A percentile compares a stretch with the other conserved stretches of the same genome.
Evolutionary conservation across 1,140 invertebrate species (phyloP).

Genomic region (Pararge aegeria): DNA sequence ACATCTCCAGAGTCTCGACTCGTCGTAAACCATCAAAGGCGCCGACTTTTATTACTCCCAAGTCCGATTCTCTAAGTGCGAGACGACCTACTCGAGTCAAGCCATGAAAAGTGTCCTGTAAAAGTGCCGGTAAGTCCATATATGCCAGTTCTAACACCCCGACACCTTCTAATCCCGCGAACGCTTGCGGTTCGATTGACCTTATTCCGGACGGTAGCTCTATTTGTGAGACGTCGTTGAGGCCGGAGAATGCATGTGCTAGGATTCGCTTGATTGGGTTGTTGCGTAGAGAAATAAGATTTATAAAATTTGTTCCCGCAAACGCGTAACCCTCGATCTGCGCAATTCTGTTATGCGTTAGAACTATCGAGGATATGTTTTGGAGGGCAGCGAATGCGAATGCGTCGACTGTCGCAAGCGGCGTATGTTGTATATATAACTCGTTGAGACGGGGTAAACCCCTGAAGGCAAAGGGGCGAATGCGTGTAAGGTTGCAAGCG

Average conservation of each 20-base stretch:
- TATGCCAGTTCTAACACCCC: conserved; percentile 88
- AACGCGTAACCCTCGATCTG: conserved; percentile 90
- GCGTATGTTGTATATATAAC: conserved; percentile 90
- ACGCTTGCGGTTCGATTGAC: conserved; percentile 87
- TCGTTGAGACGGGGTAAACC: conserved; percentile 87
- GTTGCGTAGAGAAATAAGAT: conserved; percentile 86
- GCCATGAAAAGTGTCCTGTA: conserved; percentile 87
- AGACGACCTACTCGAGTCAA: conserved; percentile 86
- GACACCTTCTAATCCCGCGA: conserved; percentile 89
- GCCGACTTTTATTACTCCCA: conserved; percentile 85
- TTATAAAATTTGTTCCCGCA: conserved; percentile 90
- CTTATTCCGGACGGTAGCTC: conserved; percentile 88
- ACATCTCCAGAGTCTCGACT: conserved; percentile 85
- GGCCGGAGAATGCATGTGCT: conserved; percentile 88
- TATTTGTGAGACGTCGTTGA: conserved; percentile 88
- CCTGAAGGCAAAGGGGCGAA: conserved; percentile 90
- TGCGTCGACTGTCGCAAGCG: conserved; percentile 85
- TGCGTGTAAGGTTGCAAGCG: conserved; percentile 88
- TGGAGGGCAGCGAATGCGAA: conserved; percentile 91
- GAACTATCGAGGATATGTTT: conserved; percentile 87
- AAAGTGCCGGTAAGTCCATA: conserved; percentile 87
- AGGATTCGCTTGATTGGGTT: conserved; percentile 88
- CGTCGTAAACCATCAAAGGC: conserved; percentile 86
- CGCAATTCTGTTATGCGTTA: conserved; percentile 89
- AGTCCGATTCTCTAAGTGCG: conserved; percentile 88